Base-by-base conservation (phyloP, 2,888 invertebrate species). In the Ariolimax columbianus region DNA sequence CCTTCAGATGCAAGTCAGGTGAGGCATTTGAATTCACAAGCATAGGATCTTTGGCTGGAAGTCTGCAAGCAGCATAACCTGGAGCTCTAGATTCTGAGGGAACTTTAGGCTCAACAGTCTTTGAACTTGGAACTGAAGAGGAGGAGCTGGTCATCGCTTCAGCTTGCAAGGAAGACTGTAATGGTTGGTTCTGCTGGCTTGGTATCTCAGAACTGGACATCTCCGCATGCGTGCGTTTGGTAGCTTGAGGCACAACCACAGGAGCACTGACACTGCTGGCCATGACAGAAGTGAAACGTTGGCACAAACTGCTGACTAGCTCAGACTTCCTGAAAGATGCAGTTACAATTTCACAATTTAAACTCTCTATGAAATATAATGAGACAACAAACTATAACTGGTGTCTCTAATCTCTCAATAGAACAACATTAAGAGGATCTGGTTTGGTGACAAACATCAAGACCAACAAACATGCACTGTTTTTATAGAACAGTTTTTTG, bases 211-310 rank as follows among this genome's bases (percentile, higher is more conserved):
- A 75, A 23, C 19, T 59, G 26, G 82, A 72, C 63, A 82, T 75
- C n/a, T 82, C 75, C 23, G 73, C 38, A 63, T 82, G 82, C 0
- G 82, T 55, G 72, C 82, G 82, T 82, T 82, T 82, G n/a, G 82
- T 75, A 38, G 75, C 82, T 43, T 82, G 82, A 59, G 73, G 75
- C 40, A 82, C 73, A 75, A 75, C 73, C 73, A 82, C 75, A 75
- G 82, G 40, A 40, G 82, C 59, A 75, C 82, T 82, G 40, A 82
- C 75, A 75, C 82, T 82, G 82, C 82, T 82, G 63, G 82, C 75
- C 82, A 82, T 82, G 70, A 43, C 75, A 19, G 79, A 47, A 38
- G 33, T 1, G 63, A 23, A 33, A 51, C 33, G 72, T n/a, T 51
- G 75, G 51, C 26, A 3, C 47, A 11, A 51, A 75, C 73, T 73